Evolutionary conservation across 2,888 invertebrate genomes (phyloP).

Genomic region (Brachyptera putata): DNA sequence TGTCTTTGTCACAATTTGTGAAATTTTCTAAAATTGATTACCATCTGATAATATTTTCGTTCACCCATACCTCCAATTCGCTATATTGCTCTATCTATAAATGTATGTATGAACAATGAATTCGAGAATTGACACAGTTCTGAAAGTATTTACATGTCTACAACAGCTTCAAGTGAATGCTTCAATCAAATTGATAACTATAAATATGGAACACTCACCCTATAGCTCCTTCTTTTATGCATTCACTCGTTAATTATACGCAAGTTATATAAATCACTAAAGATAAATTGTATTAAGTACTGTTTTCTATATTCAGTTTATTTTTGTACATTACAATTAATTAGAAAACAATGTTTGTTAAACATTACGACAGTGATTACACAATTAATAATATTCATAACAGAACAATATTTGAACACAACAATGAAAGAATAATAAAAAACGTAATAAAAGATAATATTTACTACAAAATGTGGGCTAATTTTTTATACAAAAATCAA

Average conservation of each 20-base stretch:
- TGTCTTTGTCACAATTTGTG: too few species aligned
- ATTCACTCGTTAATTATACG: neutral
- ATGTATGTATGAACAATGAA: too few species aligned
- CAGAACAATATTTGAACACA: conserved; percentile 22
- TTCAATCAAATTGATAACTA: conserved; percentile 1
- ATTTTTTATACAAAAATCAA: conserved; percentile 4
- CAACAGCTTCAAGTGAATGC: neutral
- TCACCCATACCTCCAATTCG: too few species aligned
- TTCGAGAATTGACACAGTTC: too few species aligned
- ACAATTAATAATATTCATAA: conserved; percentile 20
- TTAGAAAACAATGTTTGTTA: conserved; percentile 22
- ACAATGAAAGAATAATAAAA: conserved; percentile 20
- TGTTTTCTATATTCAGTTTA: conserved; percentile 12
- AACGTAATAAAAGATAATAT: conserved; percentile 7
- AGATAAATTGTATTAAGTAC: neutral
- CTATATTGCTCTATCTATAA: too few species aligned
- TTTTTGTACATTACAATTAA: conserved; percentile 23
- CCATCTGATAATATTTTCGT: too few species aligned
- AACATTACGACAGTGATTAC: conserved; percentile 20
- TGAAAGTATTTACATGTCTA: too few species aligned
- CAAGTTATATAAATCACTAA: neutral
- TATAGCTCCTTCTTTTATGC: too few species aligned
- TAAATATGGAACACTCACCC: too few species aligned
- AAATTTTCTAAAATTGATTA: too few species aligned
- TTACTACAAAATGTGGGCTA: conserved; percentile 11